These are phyloP conservation scores for Tetranychus piercei DNA, from an alignment of 2,888 invertebrate genomes.

Conservation along the genomic window DNA sequence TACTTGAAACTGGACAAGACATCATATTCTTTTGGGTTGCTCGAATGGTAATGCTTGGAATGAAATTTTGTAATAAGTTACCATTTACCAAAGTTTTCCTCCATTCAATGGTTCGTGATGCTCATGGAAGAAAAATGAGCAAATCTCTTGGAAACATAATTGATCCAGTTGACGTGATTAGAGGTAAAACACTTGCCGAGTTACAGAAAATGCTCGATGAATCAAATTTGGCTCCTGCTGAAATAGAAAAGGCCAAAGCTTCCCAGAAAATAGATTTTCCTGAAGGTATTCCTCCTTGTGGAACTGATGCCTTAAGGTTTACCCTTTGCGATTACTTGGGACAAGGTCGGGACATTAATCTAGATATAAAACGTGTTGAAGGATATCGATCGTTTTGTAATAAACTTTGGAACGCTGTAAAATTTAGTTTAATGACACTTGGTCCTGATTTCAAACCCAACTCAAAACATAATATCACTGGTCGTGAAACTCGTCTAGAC, in stretches of 20 bases:
- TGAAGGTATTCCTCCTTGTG: constrained; percentile 89
- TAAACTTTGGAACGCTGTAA: constrained; percentile 95
- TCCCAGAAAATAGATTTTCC: constrained; percentile 47
- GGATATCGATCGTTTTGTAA: constrained; percentile 94
- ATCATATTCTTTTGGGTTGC: constrained; percentile 99
- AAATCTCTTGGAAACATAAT: constrained; percentile 95
- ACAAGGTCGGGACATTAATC: constrained; percentile 73
- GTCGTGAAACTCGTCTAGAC: constrained; percentile 53
- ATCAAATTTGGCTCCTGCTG: constrained; percentile 68
- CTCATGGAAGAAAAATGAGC: constrained; percentile 96
- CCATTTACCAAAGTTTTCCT: constrained; percentile 77
- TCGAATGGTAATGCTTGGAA: constrained; percentile 93
- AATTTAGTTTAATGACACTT: constrained; percentile 51
- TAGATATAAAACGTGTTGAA: constrained; percentile 80
- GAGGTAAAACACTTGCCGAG: constrained; percentile 56
- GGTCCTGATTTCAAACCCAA: constrained; percentile 30
- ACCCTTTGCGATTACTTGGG: constrained; percentile 72
- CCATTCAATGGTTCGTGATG: constrained; percentile 92
- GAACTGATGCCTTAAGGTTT: constrained; percentile 78
- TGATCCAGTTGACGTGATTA: constrained; percentile 86
- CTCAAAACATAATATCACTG: constrained; percentile 30
- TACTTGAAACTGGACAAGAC: constrained; percentile 89
- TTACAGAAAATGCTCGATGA: constrained; percentile 52
- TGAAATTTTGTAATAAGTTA: constrained; percentile 63
- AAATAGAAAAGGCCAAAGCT: constrained; percentile 52